Conservation (phyloP, 2,888 invertebrate species). For the Spisula solida region DNA sequence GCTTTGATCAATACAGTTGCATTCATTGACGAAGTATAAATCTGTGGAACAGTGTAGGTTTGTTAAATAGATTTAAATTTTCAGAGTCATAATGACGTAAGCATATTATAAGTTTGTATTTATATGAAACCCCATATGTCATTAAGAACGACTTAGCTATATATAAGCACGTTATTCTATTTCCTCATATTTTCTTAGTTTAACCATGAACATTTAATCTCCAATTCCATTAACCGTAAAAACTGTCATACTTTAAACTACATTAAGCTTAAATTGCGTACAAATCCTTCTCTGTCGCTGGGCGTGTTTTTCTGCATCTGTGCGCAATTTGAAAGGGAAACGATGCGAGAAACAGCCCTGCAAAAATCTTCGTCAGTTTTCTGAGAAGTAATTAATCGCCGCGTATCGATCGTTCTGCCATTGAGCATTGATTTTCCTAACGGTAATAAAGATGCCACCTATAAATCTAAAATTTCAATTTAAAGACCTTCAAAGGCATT, state of each 20-base stretch:
- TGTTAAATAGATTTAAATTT: not conserved
- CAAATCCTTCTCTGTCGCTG: not conserved
- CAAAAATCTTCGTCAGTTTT: conserved; percentile 17
- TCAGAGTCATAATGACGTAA: not conserved
- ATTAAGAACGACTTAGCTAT: conserved; percentile 4
- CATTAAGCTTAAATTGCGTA: conserved; percentile 10
- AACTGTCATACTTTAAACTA: not conserved
- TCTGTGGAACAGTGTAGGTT: not conserved
- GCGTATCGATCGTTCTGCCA: conserved; percentile 31
- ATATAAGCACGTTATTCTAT: not conserved
- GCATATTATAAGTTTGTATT: not conserved
- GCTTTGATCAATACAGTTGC: too few species aligned
- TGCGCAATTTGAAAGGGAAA: conserved; percentile 21
- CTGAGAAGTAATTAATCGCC: conserved; percentile 40
- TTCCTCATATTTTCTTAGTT: not conserved
- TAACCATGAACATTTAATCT: not conserved
- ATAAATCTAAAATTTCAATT: conserved; percentile 58
- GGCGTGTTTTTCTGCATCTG: conserved; percentile 18
- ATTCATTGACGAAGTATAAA: too few species aligned
- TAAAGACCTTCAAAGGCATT: conserved; percentile 54
- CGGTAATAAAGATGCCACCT: conserved; percentile 46
- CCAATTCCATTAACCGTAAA: not conserved
- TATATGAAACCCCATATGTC: not conserved
- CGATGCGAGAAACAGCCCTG: not conserved
- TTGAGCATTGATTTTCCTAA: conserved; percentile 44